Base-by-base conservation (phyloP, 2,888 invertebrate genomes). In the Dicycla oo region DNA sequence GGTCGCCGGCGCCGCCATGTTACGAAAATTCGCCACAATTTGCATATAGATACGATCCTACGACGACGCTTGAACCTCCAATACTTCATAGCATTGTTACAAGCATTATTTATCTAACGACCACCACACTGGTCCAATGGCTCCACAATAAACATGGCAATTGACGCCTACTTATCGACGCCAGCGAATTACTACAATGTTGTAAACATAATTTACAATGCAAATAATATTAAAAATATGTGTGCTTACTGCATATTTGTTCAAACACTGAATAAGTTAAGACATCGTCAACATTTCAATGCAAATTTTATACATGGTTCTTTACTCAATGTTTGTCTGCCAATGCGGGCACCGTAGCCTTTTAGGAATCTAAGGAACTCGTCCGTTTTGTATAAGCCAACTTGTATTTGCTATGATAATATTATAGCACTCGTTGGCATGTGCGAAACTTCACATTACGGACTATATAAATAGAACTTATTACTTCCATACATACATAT, bases 1-100 rank as follows among this genome's bases (percentile, higher is more conserved):
- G 95, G 90, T 91, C 91, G 86, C 90, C 88, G 90, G 90, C 91
- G 91, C 90, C 89, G 88, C 88, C 86, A 87, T 86, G 92, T 95
- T 94, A 93, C 95, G 94, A 94, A 95, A 95, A 94, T 93, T 93
- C 91, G 88, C 91, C 86, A 89, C 91, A 92, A 94, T 95, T 94
- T 94, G 92, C 94, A 94, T 94, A 93, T 85, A 92, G 93, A 94
- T 94, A 93, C 89, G 86, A 93, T 93, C 92, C 92, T 84, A 87
- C 85, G 86, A 91, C 82, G 68, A 70, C 75, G 72, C 66, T 76
- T 70, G 80, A 83, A 78, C 81, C 80, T 76, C 76, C 79, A 84
- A 91, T 90, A 88, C 87, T 85, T 88, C 88, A 89, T 87, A 89
- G 88, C 87, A 89, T 91, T 91, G 92, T 91, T 91, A 89, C 88